Evolutionary conservation across 2,113 vertebrate species (phyloP), one percentile per base, ranked within the genome.

Genomic region (Psettodes erumei): DNA sequence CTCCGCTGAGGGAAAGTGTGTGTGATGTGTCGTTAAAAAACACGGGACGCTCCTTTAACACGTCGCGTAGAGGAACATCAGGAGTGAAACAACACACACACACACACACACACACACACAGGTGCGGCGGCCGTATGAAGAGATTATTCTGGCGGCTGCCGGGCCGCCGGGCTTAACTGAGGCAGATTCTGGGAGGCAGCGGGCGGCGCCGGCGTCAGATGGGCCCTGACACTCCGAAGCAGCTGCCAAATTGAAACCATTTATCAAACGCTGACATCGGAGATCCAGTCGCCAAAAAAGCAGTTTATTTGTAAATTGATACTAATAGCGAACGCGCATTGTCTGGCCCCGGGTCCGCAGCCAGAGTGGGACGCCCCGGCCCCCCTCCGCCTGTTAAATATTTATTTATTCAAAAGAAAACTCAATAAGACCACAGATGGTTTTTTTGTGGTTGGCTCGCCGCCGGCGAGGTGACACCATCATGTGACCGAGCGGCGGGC

Each of bases 171-270:
- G 84, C 86, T n/a, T 93, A 94, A 93, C 92, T 91, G 93, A 94
- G 84, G 83, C 90, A 94, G 92, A 94, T 94, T 92, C 89, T 82
- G 82, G 62, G 77, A 81, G 93, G 92, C 92, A 86, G 92, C 83
- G 63, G 85, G 85, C 63, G 73, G 88, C 86, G 64, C 67, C 84
- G 59, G 83, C 87, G 32, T 90, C 91, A 88, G 93, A 95, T 93
- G 88, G 87, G 66, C 84, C 77, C 84, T 93, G 94, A 95, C 93
- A 93, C 89, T 89, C 90, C 81, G 92, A 93, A 94, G 89, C 92
- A 91, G 93, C 87, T 89, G 90, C 92, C 92, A 94, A 94, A 95
- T 95, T 95, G 94, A 94, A 94, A 91, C 93, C 94, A 95, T 95
- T 94, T 94, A 94, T 95, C 94, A 94, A 93, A 93, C 88, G 88